Evolutionary conservation across 2,888 invertebrate species (phyloP), one percentile per base, ranked within the genome.

Genomic region (Marasmarcha lunaedactyla): DNA sequence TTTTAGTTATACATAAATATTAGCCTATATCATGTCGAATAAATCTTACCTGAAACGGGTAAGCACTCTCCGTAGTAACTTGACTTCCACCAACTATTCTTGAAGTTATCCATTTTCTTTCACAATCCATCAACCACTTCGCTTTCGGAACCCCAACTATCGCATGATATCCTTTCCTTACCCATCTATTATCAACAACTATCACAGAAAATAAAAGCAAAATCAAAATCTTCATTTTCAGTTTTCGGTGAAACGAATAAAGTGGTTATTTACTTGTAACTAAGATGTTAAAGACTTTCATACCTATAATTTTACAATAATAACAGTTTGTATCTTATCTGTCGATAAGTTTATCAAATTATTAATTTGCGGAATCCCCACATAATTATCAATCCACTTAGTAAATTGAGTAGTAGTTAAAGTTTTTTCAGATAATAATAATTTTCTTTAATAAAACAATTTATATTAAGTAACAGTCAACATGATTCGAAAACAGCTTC

Each of bases 81-180:
- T 50, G 50, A 13, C 43, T 55, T 0, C 73, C 74, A 0, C 74
- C 74, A 5, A 72, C 54, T 10, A 74, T 69, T 41, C 68, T 59
- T 0, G 38, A 5, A 10, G 12, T 39, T n/a, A n/a, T 9, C 15
- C 6, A 20, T 7, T 9, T 30, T 30, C 42, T 42, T 42, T 66
- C 65, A 20, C 43, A 37, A 10, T 39, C 26, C 43, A 47, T 45
- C 34, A 73, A 10, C 2, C 44, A 46, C 2, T 40, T 13, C 0
- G 71, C 72, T 33, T 47, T 55, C 0, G 68, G 64, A 3, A 73
- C 60, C 2, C 74, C 74, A 20, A 63, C 42, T n/a, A 41, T 54
- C 38, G 51, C 38, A 45, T 71, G 74, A 41, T 72, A 73, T 0
- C 63, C 59, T 46, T 47, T 52, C 0, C 43, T 27, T 1, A 44